Conservation (phyloP, 1,140 invertebrate genomes). For the Eubasilissa regina region DNA sequence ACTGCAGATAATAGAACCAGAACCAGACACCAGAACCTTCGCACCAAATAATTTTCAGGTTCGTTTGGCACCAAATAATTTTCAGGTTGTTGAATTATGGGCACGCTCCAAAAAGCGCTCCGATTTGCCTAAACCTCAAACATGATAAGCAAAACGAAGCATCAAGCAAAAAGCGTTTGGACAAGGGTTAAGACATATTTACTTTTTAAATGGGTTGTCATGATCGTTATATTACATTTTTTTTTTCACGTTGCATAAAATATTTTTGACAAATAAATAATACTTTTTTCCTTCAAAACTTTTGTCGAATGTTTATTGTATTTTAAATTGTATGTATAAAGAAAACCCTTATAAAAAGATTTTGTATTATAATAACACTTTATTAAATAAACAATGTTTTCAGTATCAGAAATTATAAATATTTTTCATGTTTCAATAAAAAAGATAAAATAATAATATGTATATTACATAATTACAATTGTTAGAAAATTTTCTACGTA, state of each 20-base stretch:
- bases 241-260: too few relatives aligned
- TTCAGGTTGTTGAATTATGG: too few relatives aligned
- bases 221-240: not conserved
- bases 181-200: constrained; percentile 46
- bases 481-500: constrained; percentile 16
- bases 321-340: too few relatives aligned
- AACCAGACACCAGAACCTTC: too few relatives aligned
- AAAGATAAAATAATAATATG: not conserved
- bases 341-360: not conserved
- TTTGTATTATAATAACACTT: not conserved
- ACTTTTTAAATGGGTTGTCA: constrained; percentile 48
- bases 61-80: too few relatives aligned
- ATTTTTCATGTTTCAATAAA: constrained; percentile 22
- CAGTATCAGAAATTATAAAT: not conserved
- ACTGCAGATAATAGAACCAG: too few relatives aligned
- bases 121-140: not conserved
- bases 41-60: too few relatives aligned
- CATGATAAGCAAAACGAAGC: constrained; percentile 39
- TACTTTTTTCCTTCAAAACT: too few relatives aligned
- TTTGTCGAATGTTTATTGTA: too few relatives aligned
- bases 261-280: too few relatives aligned
- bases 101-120: too few relatives aligned
- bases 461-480: constrained; percentile 30
- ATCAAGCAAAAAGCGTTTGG: constrained; percentile 56
- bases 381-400: constrained; percentile 3